Percentiles rank a stretch among this genome's conserved stretches.
These are phyloP conservation scores for Dendronephthya gigantea DNA, from an alignment of 64 coral and sea anemone genomes.

Conservation along the genomic window DNA sequence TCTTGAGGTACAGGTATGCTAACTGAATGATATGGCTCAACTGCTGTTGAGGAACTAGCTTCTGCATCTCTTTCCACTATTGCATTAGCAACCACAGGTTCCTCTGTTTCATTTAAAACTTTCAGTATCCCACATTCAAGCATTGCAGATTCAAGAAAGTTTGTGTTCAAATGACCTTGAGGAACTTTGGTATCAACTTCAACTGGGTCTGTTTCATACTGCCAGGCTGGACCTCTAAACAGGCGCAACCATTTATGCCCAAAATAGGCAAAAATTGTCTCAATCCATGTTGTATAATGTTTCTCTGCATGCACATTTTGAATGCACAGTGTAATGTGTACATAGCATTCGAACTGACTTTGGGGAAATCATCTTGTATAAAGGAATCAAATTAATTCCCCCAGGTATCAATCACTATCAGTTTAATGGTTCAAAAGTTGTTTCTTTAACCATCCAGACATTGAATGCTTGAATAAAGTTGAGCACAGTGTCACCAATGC, in stretches of 20 bases:
- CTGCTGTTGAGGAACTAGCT: not conserved
- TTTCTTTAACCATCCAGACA: not conserved
- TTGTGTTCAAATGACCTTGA: not conserved
- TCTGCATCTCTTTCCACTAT: not conserved
- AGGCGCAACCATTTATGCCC: slow-evolving; percentile 44
- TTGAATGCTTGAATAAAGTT: slow-evolving; percentile 2
- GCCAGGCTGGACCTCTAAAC: slow-evolving; percentile 31
- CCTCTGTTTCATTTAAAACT: not conserved
- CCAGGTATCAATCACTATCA: slow-evolving; percentile 15
- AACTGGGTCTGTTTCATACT: slow-evolving; percentile 7
- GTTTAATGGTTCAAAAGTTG: not conserved
- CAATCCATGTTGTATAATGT: slow-evolving; percentile 27
- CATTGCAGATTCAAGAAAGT: slow-evolving; percentile 3
- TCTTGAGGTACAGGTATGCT: not conserved
- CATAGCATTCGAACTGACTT: slow-evolving; percentile 12
- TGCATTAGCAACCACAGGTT: not conserved
- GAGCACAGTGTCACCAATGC: slow-evolving; percentile 22
- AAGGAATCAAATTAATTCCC: not conserved
- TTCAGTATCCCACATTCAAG: not conserved
- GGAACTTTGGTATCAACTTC: not conserved
- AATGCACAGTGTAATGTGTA: slow-evolving; percentile 17
- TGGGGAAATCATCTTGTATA: not conserved
- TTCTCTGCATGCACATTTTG: slow-evolving; percentile 20
- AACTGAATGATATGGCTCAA: not conserved
- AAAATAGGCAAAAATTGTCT: slow-evolving; percentile 49